Percentiles rank a stretch among this genome's conserved stretches.
These are phyloP conservation scores for Dolichallabes microphthalmus DNA, from an alignment of 2,113 vertebrate genomes.

Conservation along the genomic window DNA sequence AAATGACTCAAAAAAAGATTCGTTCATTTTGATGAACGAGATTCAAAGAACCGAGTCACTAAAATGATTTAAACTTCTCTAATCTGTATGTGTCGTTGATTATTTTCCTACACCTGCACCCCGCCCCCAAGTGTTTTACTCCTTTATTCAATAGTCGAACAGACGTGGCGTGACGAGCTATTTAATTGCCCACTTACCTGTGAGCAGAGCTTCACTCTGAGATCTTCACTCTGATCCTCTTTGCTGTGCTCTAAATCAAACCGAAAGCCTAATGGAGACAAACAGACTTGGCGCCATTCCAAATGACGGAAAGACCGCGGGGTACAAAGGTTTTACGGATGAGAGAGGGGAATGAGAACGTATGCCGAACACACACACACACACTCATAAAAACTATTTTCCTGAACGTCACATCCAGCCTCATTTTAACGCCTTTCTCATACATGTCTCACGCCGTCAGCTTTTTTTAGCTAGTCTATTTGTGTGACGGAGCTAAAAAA, in stretches of 20 bases:
- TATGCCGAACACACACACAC: neutral
- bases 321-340: neutral
- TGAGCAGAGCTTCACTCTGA: neutral
- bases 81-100: neutral
- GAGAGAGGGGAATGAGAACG: neutral
- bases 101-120: neutral
- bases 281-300: neutral
- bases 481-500: neutral
- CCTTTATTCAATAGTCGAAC: neutral
- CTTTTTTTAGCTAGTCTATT: constrained; percentile 1
- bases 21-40: no score
- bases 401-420: constrained; percentile 9
- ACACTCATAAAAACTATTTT: neutral
- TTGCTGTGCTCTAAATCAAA: neutral
- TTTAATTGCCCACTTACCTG: neutral
- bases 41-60: no score
- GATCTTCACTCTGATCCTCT: neutral
- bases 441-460: neutral
- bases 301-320: neutral
- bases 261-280: constrained; percentile 11
- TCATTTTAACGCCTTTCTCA: neutral
- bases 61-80: no score
- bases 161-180: neutral
- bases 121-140: neutral
- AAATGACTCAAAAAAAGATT: no score